These are phyloP conservation scores for Galerucella nymphaeae DNA, from an alignment of 2,888 invertebrate species.

Conservation along the genomic window DNA sequence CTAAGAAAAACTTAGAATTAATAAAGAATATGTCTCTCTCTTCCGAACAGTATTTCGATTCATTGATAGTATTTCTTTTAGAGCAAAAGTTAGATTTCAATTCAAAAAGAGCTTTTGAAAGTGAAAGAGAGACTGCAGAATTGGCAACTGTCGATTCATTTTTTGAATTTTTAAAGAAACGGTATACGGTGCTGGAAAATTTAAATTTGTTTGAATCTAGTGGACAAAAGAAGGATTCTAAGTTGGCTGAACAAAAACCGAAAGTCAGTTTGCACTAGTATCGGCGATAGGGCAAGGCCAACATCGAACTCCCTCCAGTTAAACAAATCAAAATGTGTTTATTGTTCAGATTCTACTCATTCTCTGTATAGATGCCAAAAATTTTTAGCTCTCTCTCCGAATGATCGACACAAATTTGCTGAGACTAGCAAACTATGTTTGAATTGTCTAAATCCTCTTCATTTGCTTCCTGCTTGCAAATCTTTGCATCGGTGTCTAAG, in stretches of 20 bases:
- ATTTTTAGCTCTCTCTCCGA: no score
- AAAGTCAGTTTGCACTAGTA: neutral
- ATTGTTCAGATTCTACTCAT: neutral
- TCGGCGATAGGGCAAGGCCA: neutral
- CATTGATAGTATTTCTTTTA: conserved; percentile 1
- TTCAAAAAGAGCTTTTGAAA: conserved; percentile 15
- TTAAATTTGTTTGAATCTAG: conserved; percentile 6
- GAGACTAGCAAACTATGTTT: no score
- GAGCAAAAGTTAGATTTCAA: conserved; percentile 16
- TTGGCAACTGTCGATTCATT: neutral
- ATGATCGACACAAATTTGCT: no score
- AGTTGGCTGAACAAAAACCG: neutral
- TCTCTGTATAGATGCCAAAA: no score
- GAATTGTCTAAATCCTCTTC: no score
- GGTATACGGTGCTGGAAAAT: conserved; percentile 6
- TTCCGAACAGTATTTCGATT: conserved; percentile 8
- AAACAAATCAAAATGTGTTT: neutral
- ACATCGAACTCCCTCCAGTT: neutral
- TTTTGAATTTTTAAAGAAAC: conserved; percentile 6
- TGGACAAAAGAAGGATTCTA: neutral
- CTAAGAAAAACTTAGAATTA: no score
- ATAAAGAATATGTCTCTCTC: no score
- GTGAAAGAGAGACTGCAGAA: neutral
- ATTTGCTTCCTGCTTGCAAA: no score
- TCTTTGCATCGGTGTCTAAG: no score